Percentiles rank a stretch among this genome's conserved stretches.
phyloP scores from a whole-genome alignment of 2,888 invertebrate genomes.

The Anthophora plumipes region DNA sequence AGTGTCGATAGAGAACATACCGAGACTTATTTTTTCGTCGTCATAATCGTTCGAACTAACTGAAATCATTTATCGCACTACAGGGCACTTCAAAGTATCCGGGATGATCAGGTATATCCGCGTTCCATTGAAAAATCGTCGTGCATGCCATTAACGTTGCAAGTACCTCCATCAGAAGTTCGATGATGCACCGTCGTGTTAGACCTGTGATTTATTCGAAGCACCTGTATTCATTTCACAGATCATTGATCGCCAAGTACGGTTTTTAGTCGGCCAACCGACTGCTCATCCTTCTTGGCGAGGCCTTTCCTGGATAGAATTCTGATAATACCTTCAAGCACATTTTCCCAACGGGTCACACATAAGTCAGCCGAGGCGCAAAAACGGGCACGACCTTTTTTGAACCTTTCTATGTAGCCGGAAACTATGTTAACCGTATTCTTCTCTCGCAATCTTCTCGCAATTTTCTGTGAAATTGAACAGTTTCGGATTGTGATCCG shows the following conservation, averaged over 20 bases:
- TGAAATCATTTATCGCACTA: neutral
- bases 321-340: conserved; percentile 9
- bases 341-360: neutral
- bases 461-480: too few species aligned
- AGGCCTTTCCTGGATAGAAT: conserved; percentile 6
- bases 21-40: too few species aligned
- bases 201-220: conserved; percentile 37
- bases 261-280: conserved; percentile 19
- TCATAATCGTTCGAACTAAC: too few species aligned
- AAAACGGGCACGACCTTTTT: neutral
- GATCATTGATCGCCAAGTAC: conserved; percentile 34
- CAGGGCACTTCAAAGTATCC: neutral
- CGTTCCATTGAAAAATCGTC: conserved; percentile 24
- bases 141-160: conserved; percentile 26
- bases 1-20: too few species aligned
- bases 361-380: neutral
- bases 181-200: conserved; percentile 30
- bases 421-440: neutral
- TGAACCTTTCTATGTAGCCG: neutral
- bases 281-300: conserved; percentile 23
- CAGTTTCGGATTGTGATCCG: too few species aligned
- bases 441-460: too few species aligned
- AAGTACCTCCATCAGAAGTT: conserved; percentile 9
- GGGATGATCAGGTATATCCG: conserved; percentile 6
- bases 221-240: conserved; percentile 41